Conservation (phyloP, 2,888 invertebrate genomes). For the Megamerina dolium region DNA sequence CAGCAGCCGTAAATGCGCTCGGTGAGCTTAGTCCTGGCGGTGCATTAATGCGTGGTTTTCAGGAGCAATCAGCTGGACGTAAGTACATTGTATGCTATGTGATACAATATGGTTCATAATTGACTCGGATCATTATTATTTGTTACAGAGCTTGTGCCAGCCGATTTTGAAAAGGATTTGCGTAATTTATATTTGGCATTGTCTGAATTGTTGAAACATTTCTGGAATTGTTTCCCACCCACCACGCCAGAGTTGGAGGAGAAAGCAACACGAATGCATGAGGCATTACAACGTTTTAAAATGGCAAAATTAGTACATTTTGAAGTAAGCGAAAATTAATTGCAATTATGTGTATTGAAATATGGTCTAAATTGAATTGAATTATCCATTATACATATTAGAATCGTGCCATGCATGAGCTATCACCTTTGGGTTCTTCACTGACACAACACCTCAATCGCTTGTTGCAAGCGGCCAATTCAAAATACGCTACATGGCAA, state of each 20-base stretch:
- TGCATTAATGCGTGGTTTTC: conserved; percentile 80
- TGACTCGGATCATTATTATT: neutral
- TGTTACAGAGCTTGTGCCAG: conserved; percentile 69
- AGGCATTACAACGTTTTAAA: conserved; percentile 82
- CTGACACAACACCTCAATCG: conserved; percentile 82
- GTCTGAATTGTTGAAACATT: conserved; percentile 84
- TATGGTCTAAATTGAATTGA: neutral
- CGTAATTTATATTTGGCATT: conserved; percentile 78
- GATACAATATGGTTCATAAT: neutral
- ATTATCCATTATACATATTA: conserved; percentile 35
- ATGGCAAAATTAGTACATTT: conserved; percentile 78
- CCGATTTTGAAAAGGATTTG: conserved; percentile 77
- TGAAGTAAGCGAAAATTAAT: conserved; percentile 54
- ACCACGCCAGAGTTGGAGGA: conserved; percentile 69
- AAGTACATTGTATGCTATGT: conserved; percentile 39
- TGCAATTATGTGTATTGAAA: neutral
- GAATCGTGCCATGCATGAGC: conserved; percentile 76
- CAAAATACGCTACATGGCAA: conserved; percentile 84
- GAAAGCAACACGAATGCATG: conserved; percentile 80
- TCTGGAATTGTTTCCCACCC: conserved; percentile 91
- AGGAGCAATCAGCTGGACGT: conserved; percentile 73
- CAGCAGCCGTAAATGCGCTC: conserved; percentile 75
- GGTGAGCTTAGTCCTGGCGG: conserved; percentile 90
- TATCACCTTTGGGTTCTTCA: conserved; percentile 73
- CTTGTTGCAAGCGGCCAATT: conserved; percentile 76